Base-by-base conservation (phyloP, 1,140 invertebrate genomes). In the Drosophila repletoides region DNA sequence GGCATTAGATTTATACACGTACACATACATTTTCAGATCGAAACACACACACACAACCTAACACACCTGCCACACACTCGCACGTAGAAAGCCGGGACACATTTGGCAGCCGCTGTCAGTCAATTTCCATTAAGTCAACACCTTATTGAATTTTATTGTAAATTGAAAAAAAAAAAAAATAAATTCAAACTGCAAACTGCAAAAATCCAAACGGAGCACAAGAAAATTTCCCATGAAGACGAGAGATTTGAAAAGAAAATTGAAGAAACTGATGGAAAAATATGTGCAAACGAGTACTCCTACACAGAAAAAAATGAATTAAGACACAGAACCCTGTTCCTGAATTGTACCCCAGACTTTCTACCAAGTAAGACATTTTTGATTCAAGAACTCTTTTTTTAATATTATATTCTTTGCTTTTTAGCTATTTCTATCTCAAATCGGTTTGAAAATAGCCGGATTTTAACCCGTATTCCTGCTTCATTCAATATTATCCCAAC, bases 101-200 rank as follows among this genome's bases (percentile, higher is more conserved):
- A 79, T 79, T 77, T 84, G 79, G 74, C 74, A 84, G 79, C 56
- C 48, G 59, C 70, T 83, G 79, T 83, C 79, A 83, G 74, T 83
- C 79, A 83, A 83, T 83, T 76, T 79, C 79, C 79, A 83, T 83
- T 83, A 83, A 79, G 79, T 43, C 74, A 79, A 84, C 79, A 84
- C 74, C 79, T 84, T 84, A 83, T 83, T 83, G 79, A 71, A 84
- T 83, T 83, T 83, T 83, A 83, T 83, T 83, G 79, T 79, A 83
- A 83, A 83, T 83, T 83, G 79, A 58, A 84, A 83, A 84, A 66
- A 46, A 43, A 60, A 15, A 67, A 68, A 70, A 51, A 61, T 41
- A 46, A 71, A 31, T 36, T 31, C 33, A 19, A 49, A 70, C 52
- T 74, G 71, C 55, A 79, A 79, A 71, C 48, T 55, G 49, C 69